These are phyloP conservation scores for Pangasius larnaudii DNA, from an alignment of 2,797 vertebrate species.

Conservation along the genomic window DNA sequence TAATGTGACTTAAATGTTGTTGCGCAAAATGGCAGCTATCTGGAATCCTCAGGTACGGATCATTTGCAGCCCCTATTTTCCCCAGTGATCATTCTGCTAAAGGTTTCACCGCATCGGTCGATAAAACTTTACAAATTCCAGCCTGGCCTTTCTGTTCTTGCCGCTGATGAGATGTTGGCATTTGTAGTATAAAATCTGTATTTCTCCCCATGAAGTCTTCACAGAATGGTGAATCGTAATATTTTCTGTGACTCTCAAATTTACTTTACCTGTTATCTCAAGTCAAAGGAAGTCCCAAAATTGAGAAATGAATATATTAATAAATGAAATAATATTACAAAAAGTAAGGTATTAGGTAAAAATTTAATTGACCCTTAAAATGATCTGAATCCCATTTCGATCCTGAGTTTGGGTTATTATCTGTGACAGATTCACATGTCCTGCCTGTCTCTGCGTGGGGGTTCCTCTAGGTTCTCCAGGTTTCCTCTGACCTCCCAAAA, in stretches of 20 bases:
- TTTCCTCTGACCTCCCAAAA: background rate
- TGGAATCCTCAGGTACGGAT: background rate
- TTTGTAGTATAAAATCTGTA: background rate
- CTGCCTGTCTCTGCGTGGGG: background rate
- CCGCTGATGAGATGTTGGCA: constrained; percentile 1
- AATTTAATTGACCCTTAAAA: background rate
- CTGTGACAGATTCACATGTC: background rate
- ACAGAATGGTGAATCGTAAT: background rate
- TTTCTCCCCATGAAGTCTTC: background rate
- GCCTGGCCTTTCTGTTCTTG: constrained; percentile 21
- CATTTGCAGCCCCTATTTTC: background rate
- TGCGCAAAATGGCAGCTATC: no score
- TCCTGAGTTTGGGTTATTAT: background rate
- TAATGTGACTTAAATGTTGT: background rate
- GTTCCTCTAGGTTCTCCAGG: background rate
- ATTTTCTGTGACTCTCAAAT: background rate
- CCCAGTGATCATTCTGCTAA: background rate
- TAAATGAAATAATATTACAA: background rate
- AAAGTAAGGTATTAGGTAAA: background rate
- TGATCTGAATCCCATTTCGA: background rate
- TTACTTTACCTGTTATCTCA: background rate
- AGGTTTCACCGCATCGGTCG: background rate
- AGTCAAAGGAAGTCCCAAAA: background rate
- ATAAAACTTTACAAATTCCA: constrained; percentile 17
- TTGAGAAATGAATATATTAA: background rate